phyloP scores from a whole-genome alignment of 2,888 invertebrate genomes.

The Slavum lentiscoides region DNA sequence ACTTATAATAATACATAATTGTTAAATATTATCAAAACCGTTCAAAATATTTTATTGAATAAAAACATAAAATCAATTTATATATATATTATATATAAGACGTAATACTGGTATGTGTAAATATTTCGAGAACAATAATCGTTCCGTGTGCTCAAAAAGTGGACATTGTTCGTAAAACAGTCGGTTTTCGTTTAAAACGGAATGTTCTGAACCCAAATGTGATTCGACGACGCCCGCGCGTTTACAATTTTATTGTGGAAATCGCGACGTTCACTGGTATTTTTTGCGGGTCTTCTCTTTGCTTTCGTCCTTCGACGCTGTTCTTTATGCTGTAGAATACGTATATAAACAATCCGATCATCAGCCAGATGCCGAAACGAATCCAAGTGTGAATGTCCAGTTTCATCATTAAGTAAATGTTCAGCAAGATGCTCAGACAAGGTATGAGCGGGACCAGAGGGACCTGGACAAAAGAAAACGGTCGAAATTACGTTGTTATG shows the following conservation, averaged over 20 bases:
- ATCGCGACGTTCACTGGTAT: neutral
- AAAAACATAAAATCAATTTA: too few species aligned
- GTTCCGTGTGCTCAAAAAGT: neutral
- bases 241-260: slow-evolving; percentile 14
- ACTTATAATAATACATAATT: too few species aligned
- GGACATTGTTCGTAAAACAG: neutral
- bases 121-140: neutral
- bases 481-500: too few species aligned
- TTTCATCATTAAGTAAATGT: slow-evolving; percentile 83
- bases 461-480: slow-evolving; percentile 61
- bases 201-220: neutral
- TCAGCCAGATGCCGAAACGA: slow-evolving; percentile 80
- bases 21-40: too few species aligned
- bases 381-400: slow-evolving; percentile 80
- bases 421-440: slow-evolving; percentile 77
- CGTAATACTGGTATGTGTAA: slow-evolving; percentile 32
- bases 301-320: slow-evolving; percentile 66
- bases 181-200: neutral
- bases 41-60: too few species aligned
- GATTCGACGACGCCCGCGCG: too few species aligned
- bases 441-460: slow-evolving; percentile 83
- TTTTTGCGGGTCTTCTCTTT: slow-evolving; percentile 14
- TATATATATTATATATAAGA: neutral
- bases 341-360: slow-evolving; percentile 79
- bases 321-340: slow-evolving; percentile 81